phyloP scores from a whole-genome alignment of 1,140 invertebrate species.

The Leptestheria dahalacensis region DNA sequence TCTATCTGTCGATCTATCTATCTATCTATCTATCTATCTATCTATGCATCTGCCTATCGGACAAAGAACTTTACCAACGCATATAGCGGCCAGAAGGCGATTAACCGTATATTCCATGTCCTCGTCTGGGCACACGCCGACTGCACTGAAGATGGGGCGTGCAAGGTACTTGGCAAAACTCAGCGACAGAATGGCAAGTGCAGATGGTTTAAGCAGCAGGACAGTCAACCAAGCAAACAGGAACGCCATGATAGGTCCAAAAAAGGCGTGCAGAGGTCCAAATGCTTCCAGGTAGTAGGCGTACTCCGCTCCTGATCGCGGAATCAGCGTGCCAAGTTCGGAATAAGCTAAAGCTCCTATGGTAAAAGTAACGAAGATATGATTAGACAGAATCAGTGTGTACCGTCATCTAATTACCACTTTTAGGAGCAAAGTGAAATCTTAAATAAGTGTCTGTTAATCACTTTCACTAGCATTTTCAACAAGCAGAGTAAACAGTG shows the following conservation, averaged over 20 bases:
- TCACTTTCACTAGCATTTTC: too few species aligned
- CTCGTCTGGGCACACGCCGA: neutral
- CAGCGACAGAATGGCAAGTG: slow-evolving; percentile 20
- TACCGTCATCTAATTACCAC: too few species aligned
- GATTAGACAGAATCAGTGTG: neutral
- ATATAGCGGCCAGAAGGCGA: neutral
- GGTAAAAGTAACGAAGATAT: neutral
- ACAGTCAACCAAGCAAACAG: slow-evolving; percentile 27
- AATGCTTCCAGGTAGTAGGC: slow-evolving; percentile 27
- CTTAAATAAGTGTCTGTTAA: too few species aligned
- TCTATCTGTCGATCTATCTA: neutral
- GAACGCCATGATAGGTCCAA: slow-evolving; percentile 24
- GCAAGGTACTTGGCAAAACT: slow-evolving; percentile 56
- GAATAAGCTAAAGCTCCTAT: slow-evolving; percentile 33
- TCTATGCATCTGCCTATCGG: too few species aligned
- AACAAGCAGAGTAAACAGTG: too few species aligned
- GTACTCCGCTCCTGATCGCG: slow-evolving; percentile 25
- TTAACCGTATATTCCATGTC: neutral
- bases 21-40: too few species aligned
- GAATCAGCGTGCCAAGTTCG: slow-evolving; percentile 32
- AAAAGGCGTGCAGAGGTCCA: slow-evolving; percentile 17
- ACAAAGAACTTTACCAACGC: too few species aligned
- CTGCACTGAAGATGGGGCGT: slow-evolving; percentile 63
- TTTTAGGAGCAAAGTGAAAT: too few species aligned
- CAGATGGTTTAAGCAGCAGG: slow-evolving; percentile 27